Percentiles rank a stretch among this genome's conserved stretches.
phyloP scores from a whole-genome alignment of 2,113 vertebrate genomes.

The Melanostigma gelatinosum region DNA sequence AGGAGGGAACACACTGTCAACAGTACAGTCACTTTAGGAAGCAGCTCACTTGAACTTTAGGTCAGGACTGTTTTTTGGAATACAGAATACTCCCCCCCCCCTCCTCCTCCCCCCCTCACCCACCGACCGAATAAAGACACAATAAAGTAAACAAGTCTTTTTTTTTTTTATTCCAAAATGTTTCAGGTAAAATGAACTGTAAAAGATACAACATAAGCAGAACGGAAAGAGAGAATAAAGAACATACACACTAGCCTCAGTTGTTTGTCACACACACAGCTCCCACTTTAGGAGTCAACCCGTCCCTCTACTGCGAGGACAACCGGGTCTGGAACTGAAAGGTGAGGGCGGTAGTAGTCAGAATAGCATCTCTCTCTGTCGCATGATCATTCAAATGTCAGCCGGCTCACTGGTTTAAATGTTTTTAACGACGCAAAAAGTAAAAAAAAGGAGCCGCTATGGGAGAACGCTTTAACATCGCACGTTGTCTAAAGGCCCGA shows the following conservation, averaged over 20 bases:
- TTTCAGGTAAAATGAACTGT: conserved; percentile 80
- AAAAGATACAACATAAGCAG: conserved; percentile 81
- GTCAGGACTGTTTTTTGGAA: neutral
- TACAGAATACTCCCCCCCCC: neutral
- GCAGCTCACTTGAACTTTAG: neutral
- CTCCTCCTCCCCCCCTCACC: no score
- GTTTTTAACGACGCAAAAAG: conserved; percentile 14
- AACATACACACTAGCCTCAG: conserved; percentile 4
- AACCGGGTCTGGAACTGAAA: neutral
- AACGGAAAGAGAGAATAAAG: conserved; percentile 23
- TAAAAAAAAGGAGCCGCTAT: neutral
- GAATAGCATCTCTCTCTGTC: neutral
- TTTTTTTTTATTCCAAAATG: conserved; percentile 78
- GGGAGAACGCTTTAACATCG: conserved; percentile 6
- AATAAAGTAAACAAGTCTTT: conserved; percentile 59
- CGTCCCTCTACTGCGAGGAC: conserved; percentile 5
- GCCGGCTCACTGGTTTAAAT: neutral
- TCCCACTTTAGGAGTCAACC: neutral
- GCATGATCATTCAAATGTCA: conserved; percentile 4
- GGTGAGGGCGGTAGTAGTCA: conserved; percentile 31
- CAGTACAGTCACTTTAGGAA: neutral
- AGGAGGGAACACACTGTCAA: no score
- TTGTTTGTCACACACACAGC: conserved; percentile 9
- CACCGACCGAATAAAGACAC: conserved; percentile 23
- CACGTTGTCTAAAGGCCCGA: conserved; percentile 33